Conservation (phyloP, 2,113 vertebrate species). For the Mola mola region DNA sequence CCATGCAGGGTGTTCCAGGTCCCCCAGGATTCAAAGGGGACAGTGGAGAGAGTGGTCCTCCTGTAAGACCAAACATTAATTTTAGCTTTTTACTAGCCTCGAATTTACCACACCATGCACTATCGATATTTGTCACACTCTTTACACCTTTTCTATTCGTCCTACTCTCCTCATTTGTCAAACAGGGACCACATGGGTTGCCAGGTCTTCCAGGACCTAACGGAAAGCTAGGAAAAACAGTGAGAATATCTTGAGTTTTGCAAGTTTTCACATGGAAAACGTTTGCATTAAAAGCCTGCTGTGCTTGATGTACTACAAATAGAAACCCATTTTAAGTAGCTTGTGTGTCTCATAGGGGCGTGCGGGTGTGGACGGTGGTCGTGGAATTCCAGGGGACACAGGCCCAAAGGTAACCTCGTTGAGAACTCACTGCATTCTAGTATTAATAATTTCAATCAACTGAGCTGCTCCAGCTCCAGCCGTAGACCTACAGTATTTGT, state of each 20-base stretch:
- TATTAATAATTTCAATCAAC: neutral
- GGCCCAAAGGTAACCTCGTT: constrained; percentile 86
- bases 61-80: constrained; percentile 56
- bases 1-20: constrained; percentile 76
- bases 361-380: constrained; percentile 86
- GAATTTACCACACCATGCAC: constrained; percentile 3
- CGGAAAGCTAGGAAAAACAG: constrained; percentile 88
- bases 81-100: constrained; percentile 12
- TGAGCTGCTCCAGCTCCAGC: neutral
- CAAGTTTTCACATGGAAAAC: constrained; percentile 6
- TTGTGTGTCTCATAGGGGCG: constrained; percentile 81
- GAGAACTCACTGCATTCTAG: constrained; percentile 6
- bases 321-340: constrained; percentile 14
- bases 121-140: constrained; percentile 14
- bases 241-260: constrained; percentile 70
- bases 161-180: constrained; percentile 9
- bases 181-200: constrained; percentile 86
- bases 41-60: constrained; percentile 62
- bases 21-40: constrained; percentile 77
- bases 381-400: constrained; percentile 90
- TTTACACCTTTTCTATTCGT: constrained; percentile 31
- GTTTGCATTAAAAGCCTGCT: constrained; percentile 13
- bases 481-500: neutral
- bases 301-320: constrained; percentile 6
- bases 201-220: constrained; percentile 81